Evolutionary conservation across 2,888 invertebrate genomes (phyloP), one percentile per base, ranked within the genome.

Genomic region (Dasypolia templi): DNA sequence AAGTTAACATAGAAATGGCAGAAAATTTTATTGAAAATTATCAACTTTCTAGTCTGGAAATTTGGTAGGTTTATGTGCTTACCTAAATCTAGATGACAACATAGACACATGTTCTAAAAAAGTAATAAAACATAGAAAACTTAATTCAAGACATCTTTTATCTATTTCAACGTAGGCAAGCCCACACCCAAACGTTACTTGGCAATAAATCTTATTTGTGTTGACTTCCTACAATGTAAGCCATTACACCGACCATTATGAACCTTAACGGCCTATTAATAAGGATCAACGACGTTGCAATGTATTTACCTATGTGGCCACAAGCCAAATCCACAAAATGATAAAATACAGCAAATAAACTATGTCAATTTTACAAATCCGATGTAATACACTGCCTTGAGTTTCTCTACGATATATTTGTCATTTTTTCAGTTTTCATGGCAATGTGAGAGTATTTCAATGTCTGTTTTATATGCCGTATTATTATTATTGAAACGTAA

Each of bases 311-410:
- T 71, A 26, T 19, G 77, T 86, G 86, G 87, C 82, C 39, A 2
- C 5, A 14, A 49, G 86, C 86, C 86, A 86, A 86, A 66, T 72
- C 63, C 73, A 72, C n/a, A 19, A 39, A 72, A 77, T 84, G 81
- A 87, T 81, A 70, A 77, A 81, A 80, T 78, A 72, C 63, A 72
- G 71, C 75, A 84, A 81, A 84, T 77, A 76, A 74, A 81, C 76
- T 69, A 75, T 71, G 72, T 67, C 78, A 78, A 83, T 66, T 82
- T 68, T 72, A 82, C 84, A 86, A 84, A 86, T 86, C 73, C 73
- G 80, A 55, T 74, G 73, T 78, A 77, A 79, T 35, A 69, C 62
- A 72, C 61, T 61, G 73, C 51, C 61, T 58, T 62, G 14, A 19
- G 64, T 64, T 65, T 73, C 63, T 76, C 65, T 73, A 55, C 12